Evolutionary conservation across 2,113 vertebrate species (phyloP), one percentile per base, ranked within the genome.

Genomic region (Axis porcinus): DNA sequence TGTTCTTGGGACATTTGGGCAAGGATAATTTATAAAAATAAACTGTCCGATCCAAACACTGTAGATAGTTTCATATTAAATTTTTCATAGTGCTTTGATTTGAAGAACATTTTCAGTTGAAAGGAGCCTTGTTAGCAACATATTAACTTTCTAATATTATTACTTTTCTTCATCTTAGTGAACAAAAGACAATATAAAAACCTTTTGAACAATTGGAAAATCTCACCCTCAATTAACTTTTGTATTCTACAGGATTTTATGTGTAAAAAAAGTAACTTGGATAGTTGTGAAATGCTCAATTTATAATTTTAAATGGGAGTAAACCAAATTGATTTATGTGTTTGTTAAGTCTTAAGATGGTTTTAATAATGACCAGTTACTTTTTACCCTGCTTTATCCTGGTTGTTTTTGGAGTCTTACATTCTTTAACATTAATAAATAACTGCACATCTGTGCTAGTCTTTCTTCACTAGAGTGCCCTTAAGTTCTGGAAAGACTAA

Each of bases 21-120:
- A 94, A 79, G 95, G 97, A 96, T 85, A 96, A 96, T 85, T 97
- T 95, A 89, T 2, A 97, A 47, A 97, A 94, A 93, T 96, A 83
- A 97, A 95, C 43, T 50, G 60, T n/a, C 52, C 62, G 30, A 97
- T 96, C 89, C 47, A 95, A 54, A 81, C 45, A 85, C 36, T 94
- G 2, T 93, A 90, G 54, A 67, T 78, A 95, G 78, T 88, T 98
- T 95, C 47, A 96, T 27, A 92, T 57, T 91, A 86, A 97, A 62
- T 70, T 89, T 30, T 93, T 96, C 78, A 36, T 60, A 87, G 55
- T 92, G 7, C 23, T 90, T 96, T 90, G 27, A 91, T 91, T 94
- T 98, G 86, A 96, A 86, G 45, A 83, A 95, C 85, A 79, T 60
- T 89, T 93, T 97, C 78, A 91, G 81, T 92, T 55, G 76, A 86